These are phyloP conservation scores for Novumbra hubbsi DNA, from an alignment of 2,797 vertebrate genomes.

Conservation along the genomic window DNA sequence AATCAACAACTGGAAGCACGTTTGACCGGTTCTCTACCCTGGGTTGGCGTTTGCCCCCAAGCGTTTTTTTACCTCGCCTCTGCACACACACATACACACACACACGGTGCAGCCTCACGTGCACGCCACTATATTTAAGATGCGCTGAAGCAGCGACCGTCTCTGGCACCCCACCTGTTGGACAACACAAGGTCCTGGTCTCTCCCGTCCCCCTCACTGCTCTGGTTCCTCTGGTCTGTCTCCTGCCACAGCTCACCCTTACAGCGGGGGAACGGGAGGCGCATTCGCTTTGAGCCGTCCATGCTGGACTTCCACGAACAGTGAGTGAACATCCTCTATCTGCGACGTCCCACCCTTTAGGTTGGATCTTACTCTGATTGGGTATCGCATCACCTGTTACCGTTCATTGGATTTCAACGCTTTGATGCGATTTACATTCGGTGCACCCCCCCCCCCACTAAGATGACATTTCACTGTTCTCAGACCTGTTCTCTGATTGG, in stretches of 20 bases:
- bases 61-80: neutral
- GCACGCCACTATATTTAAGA: neutral
- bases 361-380: neutral
- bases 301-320: conserved; percentile 99
- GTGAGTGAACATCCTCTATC: conserved; percentile 75
- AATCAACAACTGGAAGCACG: neutral
- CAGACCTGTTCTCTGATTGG: neutral
- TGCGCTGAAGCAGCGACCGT: no score
- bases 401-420: neutral
- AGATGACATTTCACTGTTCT: neutral
- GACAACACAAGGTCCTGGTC: neutral
- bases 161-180: neutral
- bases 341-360: neutral
- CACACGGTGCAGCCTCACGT: neutral
- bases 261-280: conserved; percentile 91
- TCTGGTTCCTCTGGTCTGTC: neutral
- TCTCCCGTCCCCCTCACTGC: neutral
- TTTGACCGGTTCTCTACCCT: conserved; percentile 10
- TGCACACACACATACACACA: neutral
- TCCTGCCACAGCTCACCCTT: conserved; percentile 76
- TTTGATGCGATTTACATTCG: neutral
- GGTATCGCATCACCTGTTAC: neutral
- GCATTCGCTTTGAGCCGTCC: conserved; percentile 96
- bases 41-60: neutral
- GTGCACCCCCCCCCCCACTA: neutral